Conservation (phyloP, 2,113 vertebrate species). For the Pao palembangensis region DNA sequence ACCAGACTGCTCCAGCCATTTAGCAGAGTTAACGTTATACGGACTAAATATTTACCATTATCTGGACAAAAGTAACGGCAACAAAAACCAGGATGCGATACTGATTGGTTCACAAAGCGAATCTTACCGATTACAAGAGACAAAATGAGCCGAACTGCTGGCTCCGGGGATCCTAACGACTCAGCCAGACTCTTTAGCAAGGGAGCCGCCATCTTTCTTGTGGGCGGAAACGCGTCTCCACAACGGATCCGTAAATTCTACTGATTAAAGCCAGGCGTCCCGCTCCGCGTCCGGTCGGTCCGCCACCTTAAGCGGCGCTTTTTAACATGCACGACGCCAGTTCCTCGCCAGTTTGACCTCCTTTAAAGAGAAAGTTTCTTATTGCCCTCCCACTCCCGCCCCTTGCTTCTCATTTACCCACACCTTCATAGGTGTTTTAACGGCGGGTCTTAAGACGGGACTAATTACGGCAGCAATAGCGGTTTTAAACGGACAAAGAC, state of each 20-base stretch:
- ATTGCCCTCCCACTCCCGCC: slow-evolving; percentile 6
- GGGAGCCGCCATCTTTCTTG: slow-evolving; percentile 80
- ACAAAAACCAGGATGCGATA: background rate
- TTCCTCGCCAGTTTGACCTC: slow-evolving; percentile 3
- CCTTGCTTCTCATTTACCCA: background rate
- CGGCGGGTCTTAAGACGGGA: background rate
- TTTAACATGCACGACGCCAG: slow-evolving; percentile 13
- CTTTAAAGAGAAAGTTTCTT: background rate
- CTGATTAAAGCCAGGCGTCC: slow-evolving; percentile 17
- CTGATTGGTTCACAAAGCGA: background rate
- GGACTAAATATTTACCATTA: background rate
- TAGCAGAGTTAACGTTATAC: no score
- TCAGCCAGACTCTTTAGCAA: slow-evolving; percentile 78
- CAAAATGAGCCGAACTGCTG: slow-evolving; percentile 86
- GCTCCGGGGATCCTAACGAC: slow-evolving; percentile 86
- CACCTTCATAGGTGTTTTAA: background rate
- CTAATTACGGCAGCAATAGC: background rate
- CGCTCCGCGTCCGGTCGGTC: background rate
- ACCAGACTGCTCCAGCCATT: no score
- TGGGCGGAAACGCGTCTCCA: slow-evolving; percentile 73
- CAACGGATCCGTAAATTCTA: slow-evolving; percentile 48
- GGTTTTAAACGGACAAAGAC: background rate
- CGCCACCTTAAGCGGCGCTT: background rate
- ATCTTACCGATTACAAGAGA: slow-evolving; percentile 89
- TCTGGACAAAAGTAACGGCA: background rate